These are phyloP conservation scores for Scotopteryx bipunctaria DNA, from an alignment of 2,888 invertebrate genomes.

Conservation along the genomic window DNA sequence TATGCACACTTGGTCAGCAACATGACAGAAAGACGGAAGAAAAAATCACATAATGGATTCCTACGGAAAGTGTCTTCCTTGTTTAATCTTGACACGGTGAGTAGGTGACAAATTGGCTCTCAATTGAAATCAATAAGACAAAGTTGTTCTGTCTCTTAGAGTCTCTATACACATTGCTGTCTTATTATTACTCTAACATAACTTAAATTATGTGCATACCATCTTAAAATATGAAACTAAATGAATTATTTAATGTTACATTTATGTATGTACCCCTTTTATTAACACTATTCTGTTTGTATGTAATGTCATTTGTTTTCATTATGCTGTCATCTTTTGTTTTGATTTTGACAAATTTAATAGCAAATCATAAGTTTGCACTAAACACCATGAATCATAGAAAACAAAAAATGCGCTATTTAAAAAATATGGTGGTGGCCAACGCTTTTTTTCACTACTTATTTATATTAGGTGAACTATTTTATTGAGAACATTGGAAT, in stretches of 20 bases:
- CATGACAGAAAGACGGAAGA: conserved; percentile 83
- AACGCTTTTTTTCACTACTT: background rate
- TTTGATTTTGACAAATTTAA: background rate
- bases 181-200: conserved; percentile 9
- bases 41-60: conserved; percentile 86
- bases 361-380: background rate
- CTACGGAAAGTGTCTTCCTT: conserved; percentile 94
- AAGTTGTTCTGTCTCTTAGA: conserved; percentile 21
- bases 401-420: no score
- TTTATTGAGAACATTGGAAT: background rate
- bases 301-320: conserved; percentile 5
- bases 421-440: conserved; percentile 1
- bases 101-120: conserved; percentile 57
- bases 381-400: no score
- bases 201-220: conserved; percentile 3
- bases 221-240: background rate
- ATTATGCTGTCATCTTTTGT: background rate
- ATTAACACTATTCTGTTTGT: background rate
- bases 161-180: background rate
- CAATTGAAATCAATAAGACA: conserved; percentile 32
- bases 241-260: conserved; percentile 1
- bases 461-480: background rate
- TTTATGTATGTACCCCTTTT: conserved; percentile 18
- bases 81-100: conserved; percentile 94
- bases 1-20: conserved; percentile 74